Evolutionary conservation across 2,888 invertebrate species (phyloP).

Genomic region (Argyra leucocephala): DNA sequence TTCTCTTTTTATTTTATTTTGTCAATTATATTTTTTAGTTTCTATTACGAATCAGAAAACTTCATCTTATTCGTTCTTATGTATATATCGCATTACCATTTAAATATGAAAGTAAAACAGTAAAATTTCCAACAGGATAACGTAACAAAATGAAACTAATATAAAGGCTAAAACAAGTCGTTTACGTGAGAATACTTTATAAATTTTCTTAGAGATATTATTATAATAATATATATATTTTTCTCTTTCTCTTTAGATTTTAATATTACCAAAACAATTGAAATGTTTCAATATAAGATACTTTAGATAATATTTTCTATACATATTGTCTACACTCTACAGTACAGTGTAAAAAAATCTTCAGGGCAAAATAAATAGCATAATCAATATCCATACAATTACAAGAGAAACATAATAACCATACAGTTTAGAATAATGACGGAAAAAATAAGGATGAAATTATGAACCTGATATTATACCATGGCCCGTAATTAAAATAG

Average conservation of each 20-base stretch:
- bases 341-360: too few species aligned
- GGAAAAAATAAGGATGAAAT: too few species aligned
- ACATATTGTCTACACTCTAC: too few species aligned
- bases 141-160: background rate
- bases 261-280: background rate
- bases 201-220: background rate
- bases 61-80: background rate
- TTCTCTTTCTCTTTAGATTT: background rate
- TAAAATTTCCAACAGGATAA: background rate
- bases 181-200: constrained; percentile 1
- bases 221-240: background rate
- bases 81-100: background rate
- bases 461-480: too few species aligned
- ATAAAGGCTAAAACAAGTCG: background rate
- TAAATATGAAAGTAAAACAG: background rate
- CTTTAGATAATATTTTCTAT: too few species aligned
- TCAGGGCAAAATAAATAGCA: too few species aligned
- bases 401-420: too few species aligned
- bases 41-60: background rate
- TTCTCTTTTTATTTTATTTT: too few species aligned
- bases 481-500: too few species aligned
- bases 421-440: too few species aligned
- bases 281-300: background rate
- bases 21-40: too few species aligned
- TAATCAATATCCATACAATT: too few species aligned